These are phyloP conservation scores for Phaenicophaeus curvirostris DNA, from an alignment of 2,797 vertebrate genomes.

Conservation along the genomic window DNA sequence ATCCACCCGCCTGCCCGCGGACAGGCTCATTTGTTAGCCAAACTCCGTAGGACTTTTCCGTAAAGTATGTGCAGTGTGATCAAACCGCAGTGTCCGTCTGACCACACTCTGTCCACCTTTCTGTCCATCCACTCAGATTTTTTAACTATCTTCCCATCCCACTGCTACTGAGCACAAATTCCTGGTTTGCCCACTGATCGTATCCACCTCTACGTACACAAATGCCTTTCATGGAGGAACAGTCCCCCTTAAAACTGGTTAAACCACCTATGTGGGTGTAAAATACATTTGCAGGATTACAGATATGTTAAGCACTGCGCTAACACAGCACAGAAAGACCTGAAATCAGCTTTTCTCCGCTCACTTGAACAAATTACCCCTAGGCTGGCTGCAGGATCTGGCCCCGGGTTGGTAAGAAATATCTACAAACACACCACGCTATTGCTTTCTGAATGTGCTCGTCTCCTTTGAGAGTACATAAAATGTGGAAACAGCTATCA, in stretches of 20 bases:
- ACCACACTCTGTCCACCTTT: background rate
- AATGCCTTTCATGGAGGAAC: background rate
- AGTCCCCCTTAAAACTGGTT: background rate
- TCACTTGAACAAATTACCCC: background rate
- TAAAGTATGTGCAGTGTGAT: too few relatives aligned
- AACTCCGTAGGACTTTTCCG: background rate
- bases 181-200: fast-evolving
- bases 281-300: background rate
- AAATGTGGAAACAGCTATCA: constrained; percentile 40
- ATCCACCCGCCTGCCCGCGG: background rate
- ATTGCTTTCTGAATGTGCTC: constrained; percentile 20
- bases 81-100: fast-evolving
- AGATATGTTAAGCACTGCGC: background rate
- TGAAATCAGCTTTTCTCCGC: background rate
- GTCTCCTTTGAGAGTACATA: constrained; percentile 44
- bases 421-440: background rate
- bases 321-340: background rate
- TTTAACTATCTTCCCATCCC: fast-evolving
- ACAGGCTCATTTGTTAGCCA: background rate
- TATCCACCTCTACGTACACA: background rate
- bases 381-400: background rate
- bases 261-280: background rate
- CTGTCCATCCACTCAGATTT: fast-evolving
- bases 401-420: background rate
- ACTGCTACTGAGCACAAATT: background rate